phyloP scores from a whole-genome alignment of 2,113 vertebrate species.

The Chloroceryle aenea region DNA sequence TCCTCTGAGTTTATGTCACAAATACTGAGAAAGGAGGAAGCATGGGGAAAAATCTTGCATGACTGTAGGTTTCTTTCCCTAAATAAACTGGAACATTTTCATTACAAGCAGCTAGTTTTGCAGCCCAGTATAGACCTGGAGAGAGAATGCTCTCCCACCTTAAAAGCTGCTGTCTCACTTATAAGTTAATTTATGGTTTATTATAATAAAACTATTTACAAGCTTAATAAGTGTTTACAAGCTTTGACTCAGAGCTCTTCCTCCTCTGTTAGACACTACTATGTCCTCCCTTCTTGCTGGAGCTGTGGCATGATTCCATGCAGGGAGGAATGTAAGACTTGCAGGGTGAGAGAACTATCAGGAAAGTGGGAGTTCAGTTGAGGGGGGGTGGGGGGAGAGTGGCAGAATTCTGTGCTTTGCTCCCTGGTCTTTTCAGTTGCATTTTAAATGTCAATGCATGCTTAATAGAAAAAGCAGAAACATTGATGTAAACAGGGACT shows the following conservation, averaged over 20 bases:
- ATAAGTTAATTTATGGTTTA: neutral
- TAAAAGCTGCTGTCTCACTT: neutral
- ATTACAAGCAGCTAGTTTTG: neutral
- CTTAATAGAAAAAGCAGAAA: neutral
- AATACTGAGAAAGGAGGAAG: neutral
- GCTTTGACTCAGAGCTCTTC: neutral
- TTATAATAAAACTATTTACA: conserved; percentile 4
- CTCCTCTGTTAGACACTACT: neutral
- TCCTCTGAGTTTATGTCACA: neutral
- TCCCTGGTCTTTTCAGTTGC: neutral
- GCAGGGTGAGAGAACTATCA: neutral
- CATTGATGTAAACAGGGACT: neutral
- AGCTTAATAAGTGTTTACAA: neutral
- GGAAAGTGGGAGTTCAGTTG: neutral
- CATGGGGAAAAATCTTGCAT: neutral
- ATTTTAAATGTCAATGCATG: neutral
- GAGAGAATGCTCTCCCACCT: neutral
- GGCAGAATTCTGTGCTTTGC: neutral
- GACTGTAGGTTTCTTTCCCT: neutral
- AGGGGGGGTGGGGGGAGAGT: neutral
- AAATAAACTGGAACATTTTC: neutral
- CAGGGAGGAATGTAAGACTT: neutral
- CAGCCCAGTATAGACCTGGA: neutral
- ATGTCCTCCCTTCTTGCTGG: neutral
- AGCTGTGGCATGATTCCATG: neutral